A percentile compares a stretch with the other conserved stretches of the same genome.
Evolutionary conservation across 2,797 vertebrate genomes (phyloP).

Genomic region (Mionectes olivaceus): DNA sequence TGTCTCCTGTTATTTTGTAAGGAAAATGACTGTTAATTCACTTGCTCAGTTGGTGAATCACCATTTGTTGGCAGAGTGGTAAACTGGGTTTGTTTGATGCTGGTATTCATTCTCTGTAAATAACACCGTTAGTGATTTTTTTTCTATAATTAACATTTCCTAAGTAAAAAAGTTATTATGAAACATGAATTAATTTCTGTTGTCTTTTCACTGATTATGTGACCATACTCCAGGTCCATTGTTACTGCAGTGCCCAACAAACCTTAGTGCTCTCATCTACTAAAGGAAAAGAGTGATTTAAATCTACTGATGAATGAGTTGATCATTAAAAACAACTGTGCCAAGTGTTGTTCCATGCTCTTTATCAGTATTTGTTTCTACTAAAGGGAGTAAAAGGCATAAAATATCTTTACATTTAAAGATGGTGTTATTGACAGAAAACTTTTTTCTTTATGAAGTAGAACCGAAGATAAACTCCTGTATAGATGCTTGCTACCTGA

Average conservation of each 20-base stretch:
- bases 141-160: constrained; percentile 17
- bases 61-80: constrained; percentile 33
- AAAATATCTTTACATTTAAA: not conserved
- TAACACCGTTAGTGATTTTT: not conserved
- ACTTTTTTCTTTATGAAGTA: not conserved
- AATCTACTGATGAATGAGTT: not conserved
- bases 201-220: not conserved
- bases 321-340: not conserved
- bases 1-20: constrained; percentile 35
- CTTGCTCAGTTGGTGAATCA: constrained; percentile 36
- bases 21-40: constrained; percentile 17
- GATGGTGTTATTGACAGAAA: not conserved
- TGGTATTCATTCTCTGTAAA: constrained; percentile 29
- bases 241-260: not conserved
- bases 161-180: not conserved
- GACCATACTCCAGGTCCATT: not conserved
- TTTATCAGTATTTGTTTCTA: not conserved
- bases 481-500: not conserved
- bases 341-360: not conserved
- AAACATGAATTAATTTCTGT: constrained; percentile 10
- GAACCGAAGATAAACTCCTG: not conserved
- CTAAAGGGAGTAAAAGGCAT: not conserved
- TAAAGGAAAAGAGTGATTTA: not conserved
- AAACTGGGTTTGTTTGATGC: constrained; percentile 24
- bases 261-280: not conserved